Evolutionary conservation across 2,888 invertebrate genomes (phyloP).

Genomic region (Himalopsyche tibetana): DNA sequence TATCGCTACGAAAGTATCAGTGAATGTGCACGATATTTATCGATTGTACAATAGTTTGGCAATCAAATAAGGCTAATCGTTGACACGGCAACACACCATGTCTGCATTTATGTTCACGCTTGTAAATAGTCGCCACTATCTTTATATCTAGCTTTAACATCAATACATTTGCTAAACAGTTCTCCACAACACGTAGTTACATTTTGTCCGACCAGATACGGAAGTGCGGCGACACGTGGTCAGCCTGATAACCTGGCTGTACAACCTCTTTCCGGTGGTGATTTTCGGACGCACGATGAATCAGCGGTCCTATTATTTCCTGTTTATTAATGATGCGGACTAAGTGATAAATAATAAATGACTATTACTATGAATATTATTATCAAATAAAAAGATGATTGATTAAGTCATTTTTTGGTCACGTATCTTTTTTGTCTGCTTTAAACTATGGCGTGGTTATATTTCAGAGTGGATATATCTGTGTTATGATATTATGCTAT

Average conservation of each 20-base stretch:
- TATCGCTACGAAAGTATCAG: too few relatives aligned
- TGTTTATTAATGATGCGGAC: neutral
- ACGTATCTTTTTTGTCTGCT: too few relatives aligned
- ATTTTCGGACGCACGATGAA: neutral
- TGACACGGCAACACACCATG: neutral
- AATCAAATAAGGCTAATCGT: too few relatives aligned
- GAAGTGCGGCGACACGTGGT: constrained; percentile 10
- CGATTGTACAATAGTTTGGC: too few relatives aligned
- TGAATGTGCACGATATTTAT: too few relatives aligned
- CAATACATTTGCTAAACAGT: neutral
- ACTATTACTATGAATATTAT: too few relatives aligned
- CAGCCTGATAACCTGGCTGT: neutral
- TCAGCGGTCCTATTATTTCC: neutral
- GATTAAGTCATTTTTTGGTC: too few relatives aligned
- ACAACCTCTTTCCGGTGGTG: neutral
- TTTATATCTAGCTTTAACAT: neutral
- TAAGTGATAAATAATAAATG: too few relatives aligned
- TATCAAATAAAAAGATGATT: too few relatives aligned
- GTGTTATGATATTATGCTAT: too few relatives aligned
- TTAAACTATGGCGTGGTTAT: too few relatives aligned
- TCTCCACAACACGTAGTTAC: neutral
- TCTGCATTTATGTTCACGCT: neutral
- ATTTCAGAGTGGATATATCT: too few relatives aligned
- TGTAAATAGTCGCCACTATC: constrained; percentile 18
- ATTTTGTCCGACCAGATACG: constrained; percentile 28